Evolutionary conservation across 1,140 invertebrate species (phyloP).

Genomic region (Papilio polyxenes): DNA sequence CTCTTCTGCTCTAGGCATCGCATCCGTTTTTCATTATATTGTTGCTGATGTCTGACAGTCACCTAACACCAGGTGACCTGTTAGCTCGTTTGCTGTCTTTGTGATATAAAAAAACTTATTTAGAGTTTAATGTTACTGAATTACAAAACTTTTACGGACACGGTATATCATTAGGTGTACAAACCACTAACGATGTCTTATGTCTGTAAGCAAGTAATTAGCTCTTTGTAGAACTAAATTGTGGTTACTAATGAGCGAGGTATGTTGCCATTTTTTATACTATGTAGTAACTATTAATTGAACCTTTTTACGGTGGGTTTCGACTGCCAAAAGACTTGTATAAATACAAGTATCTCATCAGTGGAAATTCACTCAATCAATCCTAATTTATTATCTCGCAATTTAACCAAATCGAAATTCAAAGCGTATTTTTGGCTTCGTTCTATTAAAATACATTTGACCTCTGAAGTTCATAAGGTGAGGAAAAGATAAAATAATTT

Average conservation of each 20-base stretch:
- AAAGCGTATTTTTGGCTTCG: neutral
- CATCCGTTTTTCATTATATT: no score
- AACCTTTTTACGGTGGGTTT: neutral
- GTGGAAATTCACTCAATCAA: neutral
- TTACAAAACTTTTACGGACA: neutral
- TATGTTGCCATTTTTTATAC: neutral
- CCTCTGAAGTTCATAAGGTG: neutral
- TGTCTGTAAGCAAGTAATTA: neutral
- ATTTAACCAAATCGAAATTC: neutral
- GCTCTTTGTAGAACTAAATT: neutral
- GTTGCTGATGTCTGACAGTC: no score
- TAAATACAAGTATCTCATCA: no score
- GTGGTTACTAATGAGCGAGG: neutral
- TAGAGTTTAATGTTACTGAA: no score
- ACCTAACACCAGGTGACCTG: no score
- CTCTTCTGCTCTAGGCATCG: no score
- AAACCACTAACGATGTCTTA: slow-evolving; percentile 3
- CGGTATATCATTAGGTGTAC: neutral
- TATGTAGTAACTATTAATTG: neutral
- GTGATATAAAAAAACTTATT: no score
- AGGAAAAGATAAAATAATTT: neutral
- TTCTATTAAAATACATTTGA: neutral
- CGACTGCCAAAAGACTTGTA: no score
- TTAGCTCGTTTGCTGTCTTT: no score
- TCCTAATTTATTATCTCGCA: neutral